These are phyloP conservation scores for Drosophila prosaltans DNA, from an alignment of 1,140 invertebrate species.

Conservation along the genomic window DNA sequence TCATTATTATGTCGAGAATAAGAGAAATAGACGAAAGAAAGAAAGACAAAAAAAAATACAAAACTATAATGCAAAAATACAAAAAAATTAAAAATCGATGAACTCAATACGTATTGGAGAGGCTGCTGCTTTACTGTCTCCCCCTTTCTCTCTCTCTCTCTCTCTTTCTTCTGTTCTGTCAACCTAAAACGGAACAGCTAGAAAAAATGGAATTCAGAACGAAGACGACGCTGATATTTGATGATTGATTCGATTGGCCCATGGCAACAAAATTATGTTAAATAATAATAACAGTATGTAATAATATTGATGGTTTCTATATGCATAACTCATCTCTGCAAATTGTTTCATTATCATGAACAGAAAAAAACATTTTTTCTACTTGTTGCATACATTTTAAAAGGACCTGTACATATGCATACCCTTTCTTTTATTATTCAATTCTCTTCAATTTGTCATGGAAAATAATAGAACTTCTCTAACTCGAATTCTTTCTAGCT, in stretches of 20 bases:
- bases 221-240: background rate
- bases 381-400: too few species aligned
- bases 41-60: background rate
- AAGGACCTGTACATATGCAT: too few species aligned
- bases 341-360: too few species aligned
- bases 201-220: background rate
- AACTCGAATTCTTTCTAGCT: too few species aligned
- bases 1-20: background rate
- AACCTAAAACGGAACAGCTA: background rate
- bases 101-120: constrained; percentile 27
- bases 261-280: background rate
- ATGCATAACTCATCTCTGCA: too few species aligned
- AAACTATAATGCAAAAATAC: constrained; percentile 8
- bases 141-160: too few species aligned
- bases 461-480: too few species aligned
- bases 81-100: constrained; percentile 30
- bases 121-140: background rate
- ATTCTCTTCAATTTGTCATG: too few species aligned
- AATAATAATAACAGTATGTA: background rate
- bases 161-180: background rate
- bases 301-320: too few species aligned
- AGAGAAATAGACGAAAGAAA: background rate
- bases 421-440: too few species aligned
- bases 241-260: background rate
- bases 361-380: too few species aligned